phyloP scores from a whole-genome alignment of 2,797 vertebrate species.

The Parauchenoglanis punctatus region DNA sequence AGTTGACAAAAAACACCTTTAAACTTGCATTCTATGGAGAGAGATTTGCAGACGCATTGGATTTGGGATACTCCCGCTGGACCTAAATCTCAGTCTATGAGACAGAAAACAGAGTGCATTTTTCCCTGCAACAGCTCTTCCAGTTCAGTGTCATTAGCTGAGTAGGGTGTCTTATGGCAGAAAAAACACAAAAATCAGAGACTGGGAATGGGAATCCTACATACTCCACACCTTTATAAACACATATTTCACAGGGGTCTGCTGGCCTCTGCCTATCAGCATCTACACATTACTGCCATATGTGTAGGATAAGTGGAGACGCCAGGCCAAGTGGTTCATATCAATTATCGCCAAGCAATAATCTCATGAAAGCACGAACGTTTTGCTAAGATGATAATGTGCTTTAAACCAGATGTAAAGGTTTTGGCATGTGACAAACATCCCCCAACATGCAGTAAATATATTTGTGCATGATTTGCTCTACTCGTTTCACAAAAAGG shows the following conservation, averaged over 20 bases:
- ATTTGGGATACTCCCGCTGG: not conserved
- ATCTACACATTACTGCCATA: slow-evolving; percentile 65
- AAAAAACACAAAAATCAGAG: not conserved
- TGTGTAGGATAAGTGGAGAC: slow-evolving; percentile 57
- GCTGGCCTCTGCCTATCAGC: slow-evolving; percentile 55
- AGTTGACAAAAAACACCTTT: not conserved
- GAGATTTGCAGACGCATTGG: not conserved
- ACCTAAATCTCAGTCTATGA: not conserved
- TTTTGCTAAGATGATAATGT: slow-evolving; percentile 60
- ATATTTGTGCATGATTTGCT: slow-evolving; percentile 61
- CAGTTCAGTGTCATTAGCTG: not conserved
- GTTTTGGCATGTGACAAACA: slow-evolving; percentile 42
- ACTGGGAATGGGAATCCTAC: slow-evolving; percentile 29
- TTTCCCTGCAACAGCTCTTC: not conserved
- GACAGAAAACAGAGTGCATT: not conserved
- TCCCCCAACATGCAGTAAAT: slow-evolving; percentile 60
- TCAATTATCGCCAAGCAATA: slow-evolving; percentile 65
- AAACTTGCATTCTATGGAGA: not conserved
- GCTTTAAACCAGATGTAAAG: slow-evolving; percentile 57
- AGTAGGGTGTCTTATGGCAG: not conserved
- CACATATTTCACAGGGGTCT: slow-evolving; percentile 60
- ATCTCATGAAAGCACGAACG: slow-evolving; percentile 62
- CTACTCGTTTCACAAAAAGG: slow-evolving; percentile 50
- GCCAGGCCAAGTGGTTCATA: slow-evolving; percentile 66
- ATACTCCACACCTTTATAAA: slow-evolving; percentile 44